Evolutionary conservation across 2,113 vertebrate species (phyloP).

Genomic region (Delphinus delphis): DNA sequence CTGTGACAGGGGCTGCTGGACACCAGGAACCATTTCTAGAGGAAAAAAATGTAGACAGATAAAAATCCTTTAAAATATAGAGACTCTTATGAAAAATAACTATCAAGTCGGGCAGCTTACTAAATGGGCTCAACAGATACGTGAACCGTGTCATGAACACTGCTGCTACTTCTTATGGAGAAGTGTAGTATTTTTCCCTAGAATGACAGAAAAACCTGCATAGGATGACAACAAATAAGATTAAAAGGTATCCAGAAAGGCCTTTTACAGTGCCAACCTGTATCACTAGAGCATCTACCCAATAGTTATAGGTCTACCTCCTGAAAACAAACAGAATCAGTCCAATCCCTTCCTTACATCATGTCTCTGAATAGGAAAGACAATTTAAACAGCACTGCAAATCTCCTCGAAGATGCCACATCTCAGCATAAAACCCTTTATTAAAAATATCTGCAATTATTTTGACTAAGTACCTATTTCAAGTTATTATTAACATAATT

Average conservation of each 20-base stretch:
- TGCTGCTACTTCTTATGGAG: neutral
- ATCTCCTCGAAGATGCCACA: neutral
- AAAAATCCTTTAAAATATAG: slow-evolving; percentile 33
- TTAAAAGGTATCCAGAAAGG: neutral
- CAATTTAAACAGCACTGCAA: neutral
- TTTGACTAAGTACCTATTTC: neutral
- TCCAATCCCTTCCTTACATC: neutral
- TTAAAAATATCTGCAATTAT: neutral
- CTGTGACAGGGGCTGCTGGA: slow-evolving; percentile 83
- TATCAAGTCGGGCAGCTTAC: neutral
- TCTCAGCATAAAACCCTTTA: neutral
- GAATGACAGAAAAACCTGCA: neutral
- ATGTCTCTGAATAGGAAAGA: neutral
- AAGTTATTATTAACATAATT: neutral
- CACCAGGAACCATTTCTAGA: slow-evolving; percentile 86
- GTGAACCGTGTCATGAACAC: neutral
- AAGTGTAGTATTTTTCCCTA: neutral
- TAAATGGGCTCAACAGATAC: neutral
- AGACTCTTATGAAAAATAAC: neutral
- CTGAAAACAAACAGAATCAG: neutral
- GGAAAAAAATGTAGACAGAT: slow-evolving; percentile 46
- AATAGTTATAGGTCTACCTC: neutral
- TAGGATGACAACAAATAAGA: neutral
- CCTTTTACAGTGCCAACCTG: neutral
- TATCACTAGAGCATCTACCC: neutral